These are phyloP conservation scores for Ivindomyrus marchei DNA, from an alignment of 2,113 vertebrate species.

Conservation along the genomic window DNA sequence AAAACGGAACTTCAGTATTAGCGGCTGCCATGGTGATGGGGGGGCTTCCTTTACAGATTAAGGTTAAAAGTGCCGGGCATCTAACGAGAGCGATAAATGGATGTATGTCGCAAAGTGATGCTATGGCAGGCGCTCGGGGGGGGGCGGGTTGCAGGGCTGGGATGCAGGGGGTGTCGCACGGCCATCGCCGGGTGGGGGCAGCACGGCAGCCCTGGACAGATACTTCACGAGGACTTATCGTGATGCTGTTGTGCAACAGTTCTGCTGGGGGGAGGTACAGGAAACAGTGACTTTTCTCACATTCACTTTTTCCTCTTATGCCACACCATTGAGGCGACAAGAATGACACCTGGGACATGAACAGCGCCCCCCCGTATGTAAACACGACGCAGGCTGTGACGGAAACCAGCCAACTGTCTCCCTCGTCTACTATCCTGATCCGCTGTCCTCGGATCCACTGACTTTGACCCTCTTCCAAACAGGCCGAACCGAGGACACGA, in stretches of 20 bases:
- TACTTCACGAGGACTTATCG: not conserved
- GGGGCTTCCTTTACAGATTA: not conserved
- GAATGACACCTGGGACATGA: not conserved
- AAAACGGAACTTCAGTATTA: not conserved
- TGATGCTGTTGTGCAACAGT: not conserved
- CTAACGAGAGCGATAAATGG: not conserved
- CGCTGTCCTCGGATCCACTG: not conserved
- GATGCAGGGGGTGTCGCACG: not conserved
- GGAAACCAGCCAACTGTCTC: not conserved
- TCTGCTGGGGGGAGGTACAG: not conserved
- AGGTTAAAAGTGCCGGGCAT: not conserved
- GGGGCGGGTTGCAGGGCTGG: not conserved
- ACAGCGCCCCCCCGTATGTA: not conserved
- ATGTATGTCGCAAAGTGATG: not conserved
- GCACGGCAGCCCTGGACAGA: not conserved
- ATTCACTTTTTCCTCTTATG: not conserved
- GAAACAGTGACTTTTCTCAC: not conserved
- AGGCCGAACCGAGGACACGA: not conserved
- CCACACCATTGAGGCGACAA: not conserved
- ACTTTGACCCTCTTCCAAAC: not conserved
- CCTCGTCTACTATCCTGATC: not conserved
- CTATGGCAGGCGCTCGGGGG: not conserved
- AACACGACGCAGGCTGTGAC: not conserved
- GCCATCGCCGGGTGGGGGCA: not conserved
- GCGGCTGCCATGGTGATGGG: not conserved